Percentiles rank a stretch among this genome's conserved stretches.
Evolutionary conservation across 2,113 vertebrate genomes (phyloP).

Genomic region (Ameiurus melas): DNA sequence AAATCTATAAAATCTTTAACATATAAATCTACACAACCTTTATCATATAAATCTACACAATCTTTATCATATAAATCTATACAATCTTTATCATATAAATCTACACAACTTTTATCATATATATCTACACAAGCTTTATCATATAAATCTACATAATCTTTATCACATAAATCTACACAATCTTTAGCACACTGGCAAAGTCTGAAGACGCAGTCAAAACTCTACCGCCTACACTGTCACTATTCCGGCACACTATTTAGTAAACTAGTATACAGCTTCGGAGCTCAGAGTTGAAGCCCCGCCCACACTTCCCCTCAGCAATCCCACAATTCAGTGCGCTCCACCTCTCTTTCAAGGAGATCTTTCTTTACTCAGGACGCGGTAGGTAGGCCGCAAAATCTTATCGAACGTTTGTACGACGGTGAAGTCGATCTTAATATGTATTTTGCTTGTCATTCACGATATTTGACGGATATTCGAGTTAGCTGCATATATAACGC

Average conservation of each 20-base stretch:
- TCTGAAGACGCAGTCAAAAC: background rate
- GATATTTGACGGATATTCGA: background rate
- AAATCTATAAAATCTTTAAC: too few species aligned
- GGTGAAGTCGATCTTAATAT: background rate
- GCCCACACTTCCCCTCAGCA: background rate
- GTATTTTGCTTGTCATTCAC: background rate
- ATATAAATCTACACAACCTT: too few species aligned
- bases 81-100: too few species aligned
- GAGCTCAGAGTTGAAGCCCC: background rate
- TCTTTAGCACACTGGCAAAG: background rate
- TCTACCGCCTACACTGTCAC: too few species aligned
- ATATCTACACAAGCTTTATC: too few species aligned
- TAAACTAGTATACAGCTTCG: background rate
- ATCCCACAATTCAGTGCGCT: slow-evolving; percentile 67
- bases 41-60: too few species aligned
- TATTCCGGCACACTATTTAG: background rate
- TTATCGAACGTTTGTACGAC: background rate
- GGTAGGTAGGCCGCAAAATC: slow-evolving; percentile 57
- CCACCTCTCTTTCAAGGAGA: slow-evolving; percentile 49
- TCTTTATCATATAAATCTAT: too few species aligned
- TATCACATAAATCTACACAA: background rate
- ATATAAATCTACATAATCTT: background rate
- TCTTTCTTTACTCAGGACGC: slow-evolving; percentile 42
- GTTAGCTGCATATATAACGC: too few species aligned
- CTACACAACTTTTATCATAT: too few species aligned